A percentile compares a stretch with the other conserved stretches of the same genome.
phyloP scores from a whole-genome alignment of 2,113 vertebrate genomes.

The Oophaga pumilio region DNA sequence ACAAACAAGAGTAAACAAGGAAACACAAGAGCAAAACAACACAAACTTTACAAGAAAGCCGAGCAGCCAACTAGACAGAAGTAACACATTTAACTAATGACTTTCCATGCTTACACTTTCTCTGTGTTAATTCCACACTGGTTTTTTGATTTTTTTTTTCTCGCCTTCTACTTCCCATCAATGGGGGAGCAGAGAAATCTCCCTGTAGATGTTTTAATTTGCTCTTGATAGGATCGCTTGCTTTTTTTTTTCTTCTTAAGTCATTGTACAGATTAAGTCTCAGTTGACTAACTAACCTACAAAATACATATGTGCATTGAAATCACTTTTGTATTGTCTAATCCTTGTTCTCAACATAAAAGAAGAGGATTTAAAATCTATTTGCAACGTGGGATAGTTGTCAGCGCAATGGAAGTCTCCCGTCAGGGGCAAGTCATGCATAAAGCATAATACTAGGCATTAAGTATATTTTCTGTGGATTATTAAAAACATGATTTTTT shows the following conservation, averaged over 20 bases:
- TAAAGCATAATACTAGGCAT: neutral
- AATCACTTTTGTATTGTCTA: slow-evolving; percentile 29
- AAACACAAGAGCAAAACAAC: slow-evolving; percentile 48
- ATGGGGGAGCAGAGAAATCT: slow-evolving; percentile 8
- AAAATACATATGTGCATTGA: slow-evolving; percentile 25
- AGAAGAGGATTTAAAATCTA: slow-evolving; percentile 36
- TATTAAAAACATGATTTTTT: neutral
- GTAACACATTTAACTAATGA: neutral
- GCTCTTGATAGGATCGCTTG: neutral
- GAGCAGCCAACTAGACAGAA: neutral
- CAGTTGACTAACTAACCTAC: slow-evolving; percentile 26
- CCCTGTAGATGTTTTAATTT: slow-evolving; percentile 25
- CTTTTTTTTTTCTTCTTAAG: neutral
- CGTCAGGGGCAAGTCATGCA: neutral
- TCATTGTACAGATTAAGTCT: slow-evolving; percentile 24
- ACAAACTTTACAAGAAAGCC: neutral
- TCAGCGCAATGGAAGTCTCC: neutral
- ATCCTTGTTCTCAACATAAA: slow-evolving; percentile 26
- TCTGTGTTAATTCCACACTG: neutral
- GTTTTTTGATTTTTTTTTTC: slow-evolving; percentile 13
- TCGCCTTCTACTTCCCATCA: neutral
- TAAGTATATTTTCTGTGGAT: neutral
- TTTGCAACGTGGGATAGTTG: slow-evolving; percentile 4
- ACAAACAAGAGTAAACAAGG: slow-evolving; percentile 83
- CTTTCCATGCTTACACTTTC: slow-evolving; percentile 5